These are phyloP conservation scores for Malthinus flaveolus DNA, from an alignment of 2,888 invertebrate species.

Conservation along the genomic window DNA sequence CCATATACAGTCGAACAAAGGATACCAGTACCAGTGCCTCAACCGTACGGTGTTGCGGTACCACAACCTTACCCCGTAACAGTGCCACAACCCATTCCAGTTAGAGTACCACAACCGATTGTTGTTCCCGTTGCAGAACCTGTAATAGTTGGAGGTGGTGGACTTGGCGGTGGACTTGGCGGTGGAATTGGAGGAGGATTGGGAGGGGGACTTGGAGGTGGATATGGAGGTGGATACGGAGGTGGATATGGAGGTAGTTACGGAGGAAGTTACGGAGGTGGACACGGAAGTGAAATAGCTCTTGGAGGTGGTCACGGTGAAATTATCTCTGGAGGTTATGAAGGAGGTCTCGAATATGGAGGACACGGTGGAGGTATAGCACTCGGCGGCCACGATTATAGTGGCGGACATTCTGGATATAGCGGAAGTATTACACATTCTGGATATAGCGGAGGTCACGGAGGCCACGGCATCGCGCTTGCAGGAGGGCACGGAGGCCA, in stretches of 20 bases:
- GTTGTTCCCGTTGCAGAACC: constrained; percentile 61
- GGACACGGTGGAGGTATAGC: constrained; percentile 32
- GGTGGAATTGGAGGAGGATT: constrained; percentile 26
- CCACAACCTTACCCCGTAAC: constrained; percentile 62
- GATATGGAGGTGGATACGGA: constrained; percentile 18
- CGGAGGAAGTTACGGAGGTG: constrained; percentile 23
- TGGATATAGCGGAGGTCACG: constrained; percentile 36
- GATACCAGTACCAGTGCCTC: constrained; percentile 55
- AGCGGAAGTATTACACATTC: constrained; percentile 18
- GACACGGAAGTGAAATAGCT: constrained; percentile 24
- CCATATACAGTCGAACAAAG: constrained; percentile 57
- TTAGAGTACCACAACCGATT: constrained; percentile 56
- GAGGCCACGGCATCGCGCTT: constrained; percentile 37
- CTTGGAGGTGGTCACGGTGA: constrained; percentile 20
- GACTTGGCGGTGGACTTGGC: constrained; percentile 34
- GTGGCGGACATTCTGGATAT: constrained; percentile 19
- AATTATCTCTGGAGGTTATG: constrained; percentile 9
- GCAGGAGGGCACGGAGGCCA: constrained; percentile 28
- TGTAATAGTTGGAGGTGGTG: constrained; percentile 46
- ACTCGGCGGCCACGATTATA: constrained; percentile 11
- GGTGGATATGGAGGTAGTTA: constrained; percentile 27
- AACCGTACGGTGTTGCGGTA: constrained; percentile 55
- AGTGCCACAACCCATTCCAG: constrained; percentile 58
- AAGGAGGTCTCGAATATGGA: neutral
- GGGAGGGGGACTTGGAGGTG: constrained; percentile 29